Conservation (phyloP, 2,888 invertebrate genomes). For the Hermaeophaga mercurialis region DNA sequence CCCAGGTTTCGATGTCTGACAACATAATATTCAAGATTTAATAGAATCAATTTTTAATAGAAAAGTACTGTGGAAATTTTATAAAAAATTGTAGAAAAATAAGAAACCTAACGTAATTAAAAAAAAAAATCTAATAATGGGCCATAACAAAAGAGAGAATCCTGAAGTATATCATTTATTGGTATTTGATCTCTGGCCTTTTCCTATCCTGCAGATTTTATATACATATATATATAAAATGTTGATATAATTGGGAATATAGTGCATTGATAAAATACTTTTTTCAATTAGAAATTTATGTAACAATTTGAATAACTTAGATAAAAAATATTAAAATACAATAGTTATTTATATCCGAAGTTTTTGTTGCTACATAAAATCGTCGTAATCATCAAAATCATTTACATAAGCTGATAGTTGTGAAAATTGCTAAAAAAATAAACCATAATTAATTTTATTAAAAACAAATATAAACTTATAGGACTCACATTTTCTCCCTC, state of each 20-base stretch:
- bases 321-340: constrained; percentile 32
- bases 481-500: constrained; percentile 74
- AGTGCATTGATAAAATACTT: constrained; percentile 31
- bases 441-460: constrained; percentile 19
- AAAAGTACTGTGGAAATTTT: no score
- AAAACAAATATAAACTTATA: constrained; percentile 28
- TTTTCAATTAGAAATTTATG: constrained; percentile 25
- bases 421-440: constrained; percentile 62
- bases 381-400: constrained; percentile 63
- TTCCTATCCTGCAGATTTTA: no score
- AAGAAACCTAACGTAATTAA: no score
- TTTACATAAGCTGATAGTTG: constrained; percentile 69
- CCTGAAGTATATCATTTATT: no score
- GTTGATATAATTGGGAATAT: constrained; percentile 18
- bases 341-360: constrained; percentile 17
- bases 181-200: no score
- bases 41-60: no score
- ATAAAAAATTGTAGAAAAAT: no score
- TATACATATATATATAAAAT: no score
- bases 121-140: no score
- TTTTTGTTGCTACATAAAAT: constrained; percentile 73
- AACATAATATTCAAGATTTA: no score
- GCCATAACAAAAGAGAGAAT: no score
- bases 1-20: no score
- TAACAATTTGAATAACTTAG: constrained; percentile 34